Percentiles rank a stretch among this genome's conserved stretches.
Conservation (phyloP, 2,113 vertebrate species). For the Epinephelus fuscoguttatus region DNA sequence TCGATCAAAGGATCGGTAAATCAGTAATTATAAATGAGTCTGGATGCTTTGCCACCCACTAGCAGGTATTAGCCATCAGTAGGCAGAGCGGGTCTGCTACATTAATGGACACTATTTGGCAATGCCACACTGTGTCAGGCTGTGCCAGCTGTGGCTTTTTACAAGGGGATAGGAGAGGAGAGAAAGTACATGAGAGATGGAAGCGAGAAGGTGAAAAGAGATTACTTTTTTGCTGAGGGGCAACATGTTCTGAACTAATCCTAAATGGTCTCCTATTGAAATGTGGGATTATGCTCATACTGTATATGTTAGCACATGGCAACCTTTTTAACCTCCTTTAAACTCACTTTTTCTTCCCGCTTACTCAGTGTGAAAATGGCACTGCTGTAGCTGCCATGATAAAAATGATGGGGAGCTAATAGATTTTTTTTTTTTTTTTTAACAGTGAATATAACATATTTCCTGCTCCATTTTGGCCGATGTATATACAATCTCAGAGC, state of each 20-base stretch:
- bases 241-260: conserved; percentile 53
- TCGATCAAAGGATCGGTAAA: conserved; percentile 58
- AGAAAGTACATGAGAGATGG: conserved; percentile 6
- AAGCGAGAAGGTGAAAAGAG: conserved; percentile 49
- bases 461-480: neutral
- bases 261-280: conserved; percentile 39
- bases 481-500: neutral
- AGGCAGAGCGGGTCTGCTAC: conserved; percentile 41
- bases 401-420: neutral
- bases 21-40: conserved; percentile 60
- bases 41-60: conserved; percentile 54
- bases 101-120: conserved; percentile 67
- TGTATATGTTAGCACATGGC: conserved; percentile 13
- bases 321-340: neutral
- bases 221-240: conserved; percentile 45
- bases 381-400: neutral
- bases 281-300: conserved; percentile 27
- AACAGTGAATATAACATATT: neutral
- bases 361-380: conserved; percentile 4
- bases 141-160: conserved; percentile 64
- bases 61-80: conserved; percentile 58
- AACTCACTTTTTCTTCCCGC: neutral
- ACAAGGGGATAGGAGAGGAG: conserved; percentile 12
- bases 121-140: conserved; percentile 43
- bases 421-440: neutral